Evolutionary conservation across 2,888 invertebrate species (phyloP), one percentile per base, ranked within the genome.

Genomic region (Drosophila birchii): DNA sequence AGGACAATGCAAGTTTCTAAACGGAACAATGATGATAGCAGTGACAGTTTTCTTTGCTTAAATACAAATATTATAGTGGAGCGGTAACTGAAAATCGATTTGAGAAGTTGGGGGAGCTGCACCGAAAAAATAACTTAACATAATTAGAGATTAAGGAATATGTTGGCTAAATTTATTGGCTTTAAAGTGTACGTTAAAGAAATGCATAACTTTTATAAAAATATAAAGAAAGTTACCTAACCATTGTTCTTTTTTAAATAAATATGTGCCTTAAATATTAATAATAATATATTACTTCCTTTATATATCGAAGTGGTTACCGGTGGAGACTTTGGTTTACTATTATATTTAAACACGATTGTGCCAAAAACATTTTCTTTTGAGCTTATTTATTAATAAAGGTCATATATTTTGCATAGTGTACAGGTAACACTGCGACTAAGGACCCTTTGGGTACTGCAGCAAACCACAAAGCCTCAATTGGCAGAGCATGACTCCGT

Each of bases 81-180:
- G 78, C 63, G 70, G 66, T 54, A 56, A 60, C 58, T 70, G 54
- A 85, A 83, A 83, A 83, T 83, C 88, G 36, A 83, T 83, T 70
- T 20, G 41, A 55, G 47, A 5, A 43, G 38, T n/a, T 18, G 29
- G 29, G 29, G 53, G 29, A 51, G 55, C 55, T 36, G 49, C 67
- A 49, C 47, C 20, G n/a, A 23, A 14, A 32, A 23, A 56, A 36
- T 16, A 20, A 20, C 0, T 3, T 20, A 34, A 34, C 14, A 34
- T 51, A 51, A 51, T 34, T 34, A 34, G 16, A 0, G 5, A 16
- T 5, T 20, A 9, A 16, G 20, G 14, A 34, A 8, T 49, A 4
- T 18, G 14, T 32, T 26, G 0, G 1, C 5, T 26, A 1, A 5
- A 29, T n/a, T 47, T n/a, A 5, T 11, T n/a, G 2, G 11, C 3